Percentiles rank a stretch among this genome's conserved stretches.
Conservation (phyloP, 2,888 invertebrate species). For the Zeuzera pyrina region DNA sequence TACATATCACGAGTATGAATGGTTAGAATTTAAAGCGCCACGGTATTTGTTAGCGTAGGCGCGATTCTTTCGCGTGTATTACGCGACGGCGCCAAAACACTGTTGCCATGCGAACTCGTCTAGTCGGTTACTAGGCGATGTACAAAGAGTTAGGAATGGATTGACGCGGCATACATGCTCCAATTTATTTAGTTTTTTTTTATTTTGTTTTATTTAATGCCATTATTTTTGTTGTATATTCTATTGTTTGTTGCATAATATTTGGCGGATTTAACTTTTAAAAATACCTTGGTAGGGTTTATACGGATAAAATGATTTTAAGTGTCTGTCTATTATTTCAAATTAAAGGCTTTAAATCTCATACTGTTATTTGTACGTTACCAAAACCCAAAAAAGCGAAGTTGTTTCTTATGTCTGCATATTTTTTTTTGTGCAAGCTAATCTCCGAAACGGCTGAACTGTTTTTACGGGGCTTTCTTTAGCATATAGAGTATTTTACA, state of each 20-base stretch:
- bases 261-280: neutral
- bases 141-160: slow-evolving; percentile 1
- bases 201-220: neutral
- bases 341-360: too few species aligned
- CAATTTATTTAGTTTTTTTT: too few species aligned
- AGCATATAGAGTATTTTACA: too few species aligned
- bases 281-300: too few species aligned
- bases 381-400: too few species aligned
- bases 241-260: neutral
- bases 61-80: slow-evolving; percentile 16
- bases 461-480: too few species aligned
- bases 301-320: too few species aligned
- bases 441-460: too few species aligned
- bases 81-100: slow-evolving; percentile 7
- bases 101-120: slow-evolving; percentile 1
- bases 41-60: slow-evolving; percentile 12
- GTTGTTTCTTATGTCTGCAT: too few species aligned
- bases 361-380: too few species aligned
- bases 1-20: slow-evolving; percentile 7
- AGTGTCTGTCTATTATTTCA: too few species aligned
- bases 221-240: slow-evolving; percentile 1
- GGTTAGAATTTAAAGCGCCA: slow-evolving; percentile 11
- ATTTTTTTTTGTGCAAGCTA: too few species aligned
- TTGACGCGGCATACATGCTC: neutral
- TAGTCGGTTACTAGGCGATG: neutral